Conservation (phyloP, 2,113 vertebrate species). For the Ceyx melanurus region DNA sequence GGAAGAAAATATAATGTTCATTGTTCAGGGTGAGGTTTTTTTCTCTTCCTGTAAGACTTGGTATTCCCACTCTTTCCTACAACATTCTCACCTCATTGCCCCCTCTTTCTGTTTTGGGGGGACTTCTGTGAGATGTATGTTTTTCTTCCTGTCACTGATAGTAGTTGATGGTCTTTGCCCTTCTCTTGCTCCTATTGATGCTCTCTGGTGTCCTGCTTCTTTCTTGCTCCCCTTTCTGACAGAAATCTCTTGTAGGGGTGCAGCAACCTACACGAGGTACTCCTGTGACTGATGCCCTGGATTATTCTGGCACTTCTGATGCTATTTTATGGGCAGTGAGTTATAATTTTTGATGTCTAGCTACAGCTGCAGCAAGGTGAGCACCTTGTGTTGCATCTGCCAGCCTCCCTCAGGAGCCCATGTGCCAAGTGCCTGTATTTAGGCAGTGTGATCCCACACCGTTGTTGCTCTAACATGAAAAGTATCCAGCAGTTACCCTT, state of each 20-base stretch:
- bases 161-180: not conserved
- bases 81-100: not conserved
- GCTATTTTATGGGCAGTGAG: not conserved
- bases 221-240: not conserved
- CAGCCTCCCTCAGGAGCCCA: not conserved
- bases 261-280: not conserved
- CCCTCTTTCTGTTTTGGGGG: not conserved
- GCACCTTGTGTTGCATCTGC: not conserved
- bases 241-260: not conserved
- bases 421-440: not conserved
- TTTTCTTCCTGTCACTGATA: not conserved
- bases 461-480: not conserved
- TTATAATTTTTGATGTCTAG: not conserved
- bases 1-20: not conserved
- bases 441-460: not conserved
- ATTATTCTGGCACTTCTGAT: not conserved
- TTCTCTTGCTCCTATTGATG: not conserved
- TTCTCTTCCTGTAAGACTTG: too few relatives aligned
- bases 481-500: not conserved
- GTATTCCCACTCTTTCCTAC: not conserved
- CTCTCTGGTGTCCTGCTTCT: not conserved
- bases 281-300: not conserved
- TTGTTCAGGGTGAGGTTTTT: conserved; percentile 19
- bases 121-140: not conserved
- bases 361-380: not conserved